Evolutionary conservation across 2,888 invertebrate species (phyloP), one percentile per base, ranked within the genome.

Genomic region (Andrena minutula): DNA sequence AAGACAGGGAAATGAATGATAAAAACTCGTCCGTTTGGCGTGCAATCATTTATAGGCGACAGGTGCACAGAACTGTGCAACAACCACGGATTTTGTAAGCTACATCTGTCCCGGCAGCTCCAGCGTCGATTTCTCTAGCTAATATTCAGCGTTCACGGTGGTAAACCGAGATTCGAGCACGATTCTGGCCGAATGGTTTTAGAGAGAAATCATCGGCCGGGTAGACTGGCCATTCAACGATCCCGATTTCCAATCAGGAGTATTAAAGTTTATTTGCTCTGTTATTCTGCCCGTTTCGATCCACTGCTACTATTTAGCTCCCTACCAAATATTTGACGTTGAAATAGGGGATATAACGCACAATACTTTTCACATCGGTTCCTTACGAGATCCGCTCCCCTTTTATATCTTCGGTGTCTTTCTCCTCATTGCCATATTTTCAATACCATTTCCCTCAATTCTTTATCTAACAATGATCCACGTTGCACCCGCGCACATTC

Each of bases 181-280:
- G 28, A 74, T 35, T 53, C 7, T 63, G 73, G 23, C 23, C 69
- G 71, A 72, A 75, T 75, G 84, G 83, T 80, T 75, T 77, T 84
- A 77, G 70, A 63, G 76, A 77, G 84, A 78, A 82, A 87, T 84
- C 82, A 75, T 75, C 66, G 80, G 84, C 30, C 74, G 79, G 61
- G 47, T 71, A 83, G 69, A 71, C 79, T 63, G 77, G 84, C 84
- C 86, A 88, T 90, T 90, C 89, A 64, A 83, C 82, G 83, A 75
- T 80, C 82, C 90, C 89, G 91, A 92, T 91, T 92, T 93, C 89
- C 92, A 93, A 93, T 92, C 91, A 91, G 87, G 82, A 88, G 89
- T 91, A 91, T 92, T 89, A 92, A 91, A 91, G 89, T 88, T 89
- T 89, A 81, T 80, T 84, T 84, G 86, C 86, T 85, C 88, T 89